Evolutionary conservation across 2,888 invertebrate genomes (phyloP).

Genomic region (Patella ulyssiponensis): DNA sequence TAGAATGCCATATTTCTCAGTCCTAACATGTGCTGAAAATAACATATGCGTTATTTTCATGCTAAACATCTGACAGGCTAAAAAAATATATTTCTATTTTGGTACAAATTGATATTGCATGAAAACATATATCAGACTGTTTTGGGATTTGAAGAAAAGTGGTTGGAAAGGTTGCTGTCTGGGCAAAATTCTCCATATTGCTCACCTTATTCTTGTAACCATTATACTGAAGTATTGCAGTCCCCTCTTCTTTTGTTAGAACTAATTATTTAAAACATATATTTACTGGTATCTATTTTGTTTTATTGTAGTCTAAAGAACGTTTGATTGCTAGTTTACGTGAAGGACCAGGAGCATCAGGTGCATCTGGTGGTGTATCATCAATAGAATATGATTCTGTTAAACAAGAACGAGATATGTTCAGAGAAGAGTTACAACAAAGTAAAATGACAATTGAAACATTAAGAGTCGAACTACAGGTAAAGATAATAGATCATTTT

Average conservation of each 20-base stretch:
- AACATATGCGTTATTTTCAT: not conserved
- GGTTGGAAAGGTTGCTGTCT: too few relatives aligned
- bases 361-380: slow-evolving; percentile 56
- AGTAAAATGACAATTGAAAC: slow-evolving; percentile 72
- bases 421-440: slow-evolving; percentile 77
- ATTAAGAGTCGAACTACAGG: slow-evolving; percentile 74
- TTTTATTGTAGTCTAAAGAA: slow-evolving; percentile 77
- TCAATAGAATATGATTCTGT: slow-evolving; percentile 77
- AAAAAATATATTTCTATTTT: too few relatives aligned
- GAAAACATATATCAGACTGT: too few relatives aligned
- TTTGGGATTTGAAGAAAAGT: too few relatives aligned
- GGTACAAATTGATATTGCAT: too few relatives aligned
- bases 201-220: too few relatives aligned
- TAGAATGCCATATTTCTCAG: not conserved
- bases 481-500: slow-evolving; percentile 33
- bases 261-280: too few relatives aligned
- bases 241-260: too few relatives aligned
- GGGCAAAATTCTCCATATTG: too few relatives aligned
- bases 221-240: too few relatives aligned
- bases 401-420: slow-evolving; percentile 76
- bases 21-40: not conserved
- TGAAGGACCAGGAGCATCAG: slow-evolving; percentile 54
- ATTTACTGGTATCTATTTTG: not conserved
- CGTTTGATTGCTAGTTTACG: slow-evolving; percentile 79
- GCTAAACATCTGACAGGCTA: too few relatives aligned